phyloP scores from a whole-genome alignment of 2,797 vertebrate species.

The Emydoidea blandingii region DNA sequence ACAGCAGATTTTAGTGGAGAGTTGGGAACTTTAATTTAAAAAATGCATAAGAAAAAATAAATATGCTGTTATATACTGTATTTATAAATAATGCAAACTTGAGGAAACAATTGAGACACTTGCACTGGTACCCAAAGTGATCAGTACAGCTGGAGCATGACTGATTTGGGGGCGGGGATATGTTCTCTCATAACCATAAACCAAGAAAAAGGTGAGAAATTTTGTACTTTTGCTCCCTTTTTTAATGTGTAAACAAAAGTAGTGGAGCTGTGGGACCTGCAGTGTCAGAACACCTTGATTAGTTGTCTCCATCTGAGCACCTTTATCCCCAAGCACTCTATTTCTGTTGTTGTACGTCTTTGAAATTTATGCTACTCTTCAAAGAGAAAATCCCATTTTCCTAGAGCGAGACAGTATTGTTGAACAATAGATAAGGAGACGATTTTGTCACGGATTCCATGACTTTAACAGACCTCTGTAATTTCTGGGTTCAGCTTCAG shows the following conservation, averaged over 20 bases:
- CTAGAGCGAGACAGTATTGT: background rate
- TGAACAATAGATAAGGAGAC: background rate
- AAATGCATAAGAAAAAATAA: conserved; percentile 12
- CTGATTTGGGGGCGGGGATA: background rate
- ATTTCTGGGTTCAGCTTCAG: background rate
- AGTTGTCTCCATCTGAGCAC: background rate
- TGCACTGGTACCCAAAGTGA: conserved; percentile 69
- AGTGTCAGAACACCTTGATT: conserved; percentile 24
- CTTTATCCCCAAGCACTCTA: background rate
- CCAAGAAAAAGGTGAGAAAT: conserved; percentile 66
- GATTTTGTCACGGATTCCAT: background rate
- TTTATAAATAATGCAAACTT: conserved; percentile 25
- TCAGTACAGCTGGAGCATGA: conserved; percentile 21
- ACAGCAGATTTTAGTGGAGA: background rate
- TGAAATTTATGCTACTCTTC: conserved; percentile 56
- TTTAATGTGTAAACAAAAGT: conserved; percentile 67
- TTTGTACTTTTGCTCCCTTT: conserved; percentile 62
- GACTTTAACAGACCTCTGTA: background rate
- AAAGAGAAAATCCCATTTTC: conserved; percentile 46
- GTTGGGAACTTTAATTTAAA: conserved; percentile 18
- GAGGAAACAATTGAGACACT: conserved; percentile 71
- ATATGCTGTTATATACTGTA: background rate
- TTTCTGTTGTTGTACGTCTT: conserved; percentile 55
- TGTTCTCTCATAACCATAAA: conserved; percentile 53
- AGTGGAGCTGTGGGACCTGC: conserved; percentile 10